Percentiles rank a stretch among this genome's conserved stretches.
Evolutionary conservation across 2,888 invertebrate genomes (phyloP).

Genomic region (Ryuthela nishihirai): DNA sequence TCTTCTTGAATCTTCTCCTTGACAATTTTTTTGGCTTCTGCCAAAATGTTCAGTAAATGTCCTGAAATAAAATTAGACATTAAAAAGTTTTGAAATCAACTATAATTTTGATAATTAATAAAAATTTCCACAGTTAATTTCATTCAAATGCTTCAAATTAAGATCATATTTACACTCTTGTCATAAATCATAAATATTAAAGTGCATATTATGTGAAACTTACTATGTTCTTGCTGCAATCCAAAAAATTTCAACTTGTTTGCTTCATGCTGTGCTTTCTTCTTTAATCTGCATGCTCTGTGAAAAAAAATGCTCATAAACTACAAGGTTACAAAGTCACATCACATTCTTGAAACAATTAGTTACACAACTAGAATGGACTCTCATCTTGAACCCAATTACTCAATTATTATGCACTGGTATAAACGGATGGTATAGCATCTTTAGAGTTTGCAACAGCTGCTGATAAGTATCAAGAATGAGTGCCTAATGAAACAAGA

Average conservation of each 20-base stretch:
- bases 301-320: too few species aligned
- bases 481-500: too few species aligned
- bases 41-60: constrained; percentile 9
- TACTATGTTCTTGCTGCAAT: constrained; percentile 90
- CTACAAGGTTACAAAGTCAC: too few species aligned
- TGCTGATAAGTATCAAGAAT: too few species aligned
- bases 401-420: too few species aligned
- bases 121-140: neutral
- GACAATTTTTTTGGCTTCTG: constrained; percentile 27
- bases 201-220: constrained; percentile 54
- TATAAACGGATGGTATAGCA: too few species aligned
- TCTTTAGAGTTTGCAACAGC: too few species aligned
- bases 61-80: constrained; percentile 5
- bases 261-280: constrained; percentile 98
- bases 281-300: constrained; percentile 92
- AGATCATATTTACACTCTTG: neutral
- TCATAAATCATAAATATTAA: neutral
- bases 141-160: neutral
- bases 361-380: too few species aligned
- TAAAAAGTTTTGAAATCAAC: neutral
- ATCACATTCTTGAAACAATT: too few species aligned
- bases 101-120: neutral
- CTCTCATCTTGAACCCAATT: too few species aligned
- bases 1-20: constrained; percentile 6
- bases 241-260: constrained; percentile 94